These are phyloP conservation scores for Hiodon tergisus DNA, from an alignment of 2,113 vertebrate genomes.

Conservation along the genomic window DNA sequence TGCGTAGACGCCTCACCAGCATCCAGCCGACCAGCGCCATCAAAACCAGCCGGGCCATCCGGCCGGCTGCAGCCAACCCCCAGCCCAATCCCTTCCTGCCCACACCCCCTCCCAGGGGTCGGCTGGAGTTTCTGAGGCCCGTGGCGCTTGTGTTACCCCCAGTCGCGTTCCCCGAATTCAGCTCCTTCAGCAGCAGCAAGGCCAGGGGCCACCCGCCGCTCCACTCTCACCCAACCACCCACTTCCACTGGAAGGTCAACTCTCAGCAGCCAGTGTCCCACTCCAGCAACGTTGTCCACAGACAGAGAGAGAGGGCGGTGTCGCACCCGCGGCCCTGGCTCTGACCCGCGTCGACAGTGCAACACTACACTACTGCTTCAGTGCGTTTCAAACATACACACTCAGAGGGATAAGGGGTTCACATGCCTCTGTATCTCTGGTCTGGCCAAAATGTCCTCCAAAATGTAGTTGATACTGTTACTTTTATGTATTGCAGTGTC, in stretches of 20 bases:
- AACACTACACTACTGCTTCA: neutral
- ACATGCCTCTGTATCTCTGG: too few species aligned
- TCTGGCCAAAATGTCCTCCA: too few species aligned
- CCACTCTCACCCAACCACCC: neutral
- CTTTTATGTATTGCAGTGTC: too few species aligned
- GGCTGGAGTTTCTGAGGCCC: conserved; percentile 49
- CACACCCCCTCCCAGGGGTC: conserved; percentile 14
- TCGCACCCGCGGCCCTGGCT: conserved; percentile 45
- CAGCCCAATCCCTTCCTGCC: neutral
- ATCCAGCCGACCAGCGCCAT: neutral
- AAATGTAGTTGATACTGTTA: too few species aligned
- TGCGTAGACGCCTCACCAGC: neutral
- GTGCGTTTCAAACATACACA: neutral
- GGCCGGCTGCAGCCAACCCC: neutral
- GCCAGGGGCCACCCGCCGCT: conserved; percentile 4
- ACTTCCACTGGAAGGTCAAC: conserved; percentile 36
- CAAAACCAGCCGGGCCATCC: neutral
- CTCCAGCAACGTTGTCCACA: conserved; percentile 23
- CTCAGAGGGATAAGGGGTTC: neutral
- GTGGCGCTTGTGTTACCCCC: conserved; percentile 61
- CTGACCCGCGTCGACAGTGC: conserved; percentile 30
- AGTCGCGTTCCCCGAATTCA: conserved; percentile 37
- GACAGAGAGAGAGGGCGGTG: conserved; percentile 35
- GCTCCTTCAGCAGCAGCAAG: conserved; percentile 5
- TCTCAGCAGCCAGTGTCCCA: neutral